Conservation (phyloP, 1,140 invertebrate genomes). For the Philaenus spumarius region DNA sequence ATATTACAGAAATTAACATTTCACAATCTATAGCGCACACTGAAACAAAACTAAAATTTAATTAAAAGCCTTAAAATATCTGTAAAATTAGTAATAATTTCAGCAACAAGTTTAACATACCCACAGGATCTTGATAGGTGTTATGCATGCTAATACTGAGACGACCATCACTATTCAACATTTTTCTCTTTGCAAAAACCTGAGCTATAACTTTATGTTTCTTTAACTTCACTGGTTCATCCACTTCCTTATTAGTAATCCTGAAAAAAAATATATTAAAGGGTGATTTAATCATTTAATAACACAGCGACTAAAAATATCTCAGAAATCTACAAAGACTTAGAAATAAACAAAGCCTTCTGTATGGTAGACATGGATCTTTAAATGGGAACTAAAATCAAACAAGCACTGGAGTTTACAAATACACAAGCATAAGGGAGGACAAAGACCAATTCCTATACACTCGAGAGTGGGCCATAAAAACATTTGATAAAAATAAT, state of each 20-base stretch:
- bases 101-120: slow-evolving; percentile 37
- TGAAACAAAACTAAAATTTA: neutral
- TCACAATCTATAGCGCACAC: neutral
- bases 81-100: neutral
- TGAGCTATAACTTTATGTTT: slow-evolving; percentile 88
- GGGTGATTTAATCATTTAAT: no score
- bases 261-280: no score
- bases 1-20: neutral
- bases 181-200: slow-evolving; percentile 74
- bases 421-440: no score
- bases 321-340: no score
- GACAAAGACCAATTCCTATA: no score
- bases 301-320: no score
- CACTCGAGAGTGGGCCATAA: no score
- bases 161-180: slow-evolving; percentile 68
- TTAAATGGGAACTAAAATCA: no score
- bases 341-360: no score
- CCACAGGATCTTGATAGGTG: slow-evolving; percentile 82
- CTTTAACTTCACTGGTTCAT: slow-evolving; percentile 64
- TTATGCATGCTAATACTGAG: slow-evolving; percentile 80
- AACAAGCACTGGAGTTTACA: no score
- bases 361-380: no score
- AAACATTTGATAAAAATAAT: no score
- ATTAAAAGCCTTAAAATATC: neutral
- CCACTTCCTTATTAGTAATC: slow-evolving; percentile 37